phyloP scores from a whole-genome alignment of 2,888 invertebrate species.

The Loripinus fragilis region DNA sequence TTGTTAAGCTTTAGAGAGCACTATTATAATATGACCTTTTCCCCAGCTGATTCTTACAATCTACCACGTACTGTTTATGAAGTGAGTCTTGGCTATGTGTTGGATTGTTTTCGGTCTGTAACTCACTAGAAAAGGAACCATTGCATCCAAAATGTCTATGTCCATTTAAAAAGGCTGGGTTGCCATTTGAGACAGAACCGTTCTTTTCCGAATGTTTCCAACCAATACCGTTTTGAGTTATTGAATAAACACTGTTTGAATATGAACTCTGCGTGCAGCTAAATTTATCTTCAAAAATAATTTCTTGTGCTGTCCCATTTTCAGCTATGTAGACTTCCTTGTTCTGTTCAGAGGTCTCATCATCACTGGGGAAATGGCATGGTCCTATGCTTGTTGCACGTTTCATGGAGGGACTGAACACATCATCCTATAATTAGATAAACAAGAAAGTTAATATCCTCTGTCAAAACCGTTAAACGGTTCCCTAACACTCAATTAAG shows the following conservation, averaged over 20 bases:
- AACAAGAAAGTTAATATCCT: no score
- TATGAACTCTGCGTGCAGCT: not conserved
- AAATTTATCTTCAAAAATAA: constrained; percentile 20
- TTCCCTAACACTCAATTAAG: no score
- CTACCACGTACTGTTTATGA: no score
- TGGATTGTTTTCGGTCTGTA: no score
- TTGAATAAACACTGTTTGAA: not conserved
- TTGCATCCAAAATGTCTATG: no score
- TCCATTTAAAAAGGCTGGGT: no score
- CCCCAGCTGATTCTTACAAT: no score
- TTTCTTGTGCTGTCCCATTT: not conserved
- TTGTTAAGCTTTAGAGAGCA: no score
- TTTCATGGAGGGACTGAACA: not conserved
- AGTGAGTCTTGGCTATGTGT: no score
- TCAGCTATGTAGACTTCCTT: not conserved
- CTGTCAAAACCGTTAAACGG: no score
- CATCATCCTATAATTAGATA: constrained; percentile 7
- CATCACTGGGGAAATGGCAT: constrained; percentile 18
- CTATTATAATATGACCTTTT: no score
- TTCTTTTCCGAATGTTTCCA: not conserved
- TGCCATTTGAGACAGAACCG: not conserved
- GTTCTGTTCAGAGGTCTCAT: not conserved
- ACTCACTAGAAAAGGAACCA: no score
- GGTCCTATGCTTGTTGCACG: constrained; percentile 30
- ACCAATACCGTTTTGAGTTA: not conserved